Evolutionary conservation across 2,113 vertebrate genomes (phyloP), one percentile per base, ranked within the genome.

Genomic region (Oplegnathus fasciatus): DNA sequence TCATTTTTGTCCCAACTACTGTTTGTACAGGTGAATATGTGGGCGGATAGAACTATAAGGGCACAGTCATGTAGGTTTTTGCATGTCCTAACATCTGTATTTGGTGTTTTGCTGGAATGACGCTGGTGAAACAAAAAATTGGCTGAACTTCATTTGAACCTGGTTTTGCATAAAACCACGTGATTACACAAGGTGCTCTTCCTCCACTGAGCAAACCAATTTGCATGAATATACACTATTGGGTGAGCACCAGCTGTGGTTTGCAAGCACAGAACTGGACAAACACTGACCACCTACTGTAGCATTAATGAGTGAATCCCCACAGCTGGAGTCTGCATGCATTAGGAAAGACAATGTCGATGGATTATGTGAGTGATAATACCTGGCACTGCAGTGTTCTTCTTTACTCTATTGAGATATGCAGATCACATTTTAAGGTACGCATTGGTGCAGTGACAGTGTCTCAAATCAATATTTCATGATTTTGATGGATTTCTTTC

Each of bases 101-200:
- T 34, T 32, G 9, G 64, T 20, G 42, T 44, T 69, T 34, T 26
- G 13, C n/a, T 65, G 28, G 17, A 24, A 40, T 34, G 5, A 32
- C 5, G 14, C 66, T 42, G 40, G 18, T 26, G 32, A 52, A 52
- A 28, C 57, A 48, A 64, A 79, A 4, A 9, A 18, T 75, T 86
- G 82, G 52, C 82, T 71, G 88, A 90, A 91, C 84, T 85, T 46
- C 44, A 32, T 40, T 14, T 92, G 77, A 91, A 90, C 80, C 82
- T 17, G 55, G n/a, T 74, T 76, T 78, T 80, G 37, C 55, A 58
- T 68, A 55, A 86, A 77, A 75, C 37, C 44, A 44, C 4, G 70
- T 60, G 73, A 75, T 77, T 66, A 60, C 62, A 79, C 52, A 78
- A 82, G 65, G 77, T 73, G 74, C 40, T 78, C 75, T 55, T 58